These are phyloP conservation scores for Proterorhinus semilunaris DNA, from an alignment of 2,113 vertebrate genomes.

Conservation along the genomic window DNA sequence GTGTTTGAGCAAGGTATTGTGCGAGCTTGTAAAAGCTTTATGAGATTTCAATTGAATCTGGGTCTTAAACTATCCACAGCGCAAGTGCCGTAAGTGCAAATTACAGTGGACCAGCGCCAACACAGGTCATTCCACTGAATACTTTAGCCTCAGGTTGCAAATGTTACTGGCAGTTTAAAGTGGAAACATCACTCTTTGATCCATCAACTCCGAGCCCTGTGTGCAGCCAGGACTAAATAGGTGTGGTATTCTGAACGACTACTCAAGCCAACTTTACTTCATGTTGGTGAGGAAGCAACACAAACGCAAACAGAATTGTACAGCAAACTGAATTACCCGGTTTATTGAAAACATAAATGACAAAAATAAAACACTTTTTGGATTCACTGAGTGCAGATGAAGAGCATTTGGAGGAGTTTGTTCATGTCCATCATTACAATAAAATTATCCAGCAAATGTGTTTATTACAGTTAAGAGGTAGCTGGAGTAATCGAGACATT, in stretches of 20 bases:
- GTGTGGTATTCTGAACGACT: not conserved
- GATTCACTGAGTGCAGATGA: too few species aligned
- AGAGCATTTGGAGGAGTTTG: too few species aligned
- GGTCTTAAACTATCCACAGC: not conserved
- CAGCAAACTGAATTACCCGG: slow-evolving; percentile 58
- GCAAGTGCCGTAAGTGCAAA: slow-evolving; percentile 4
- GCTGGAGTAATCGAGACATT: too few species aligned
- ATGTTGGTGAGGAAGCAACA: slow-evolving; percentile 25
- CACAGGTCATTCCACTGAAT: slow-evolving; percentile 1
- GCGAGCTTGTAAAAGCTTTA: not conserved
- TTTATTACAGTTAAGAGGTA: too few species aligned
- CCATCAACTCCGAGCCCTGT: slow-evolving; percentile 8
- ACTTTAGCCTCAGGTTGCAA: slow-evolving; percentile 16
- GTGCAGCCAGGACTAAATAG: slow-evolving; percentile 17
- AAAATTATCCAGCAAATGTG: too few species aligned
- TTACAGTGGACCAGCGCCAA: slow-evolving; percentile 8
- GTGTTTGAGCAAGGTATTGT: not conserved
- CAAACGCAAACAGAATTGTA: slow-evolving; percentile 5
- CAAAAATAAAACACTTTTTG: slow-evolving; percentile 11
- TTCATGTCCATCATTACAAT: too few species aligned
- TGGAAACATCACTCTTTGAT: slow-evolving; percentile 14
- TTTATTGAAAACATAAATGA: slow-evolving; percentile 49
- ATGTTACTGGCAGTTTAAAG: slow-evolving; percentile 25
- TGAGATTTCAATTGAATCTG: not conserved
- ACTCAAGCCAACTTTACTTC: slow-evolving; percentile 8